Evolutionary conservation across 2,888 invertebrate genomes (phyloP), one percentile per base, ranked within the genome.

Genomic region (Phlogophora meticulosa): DNA sequence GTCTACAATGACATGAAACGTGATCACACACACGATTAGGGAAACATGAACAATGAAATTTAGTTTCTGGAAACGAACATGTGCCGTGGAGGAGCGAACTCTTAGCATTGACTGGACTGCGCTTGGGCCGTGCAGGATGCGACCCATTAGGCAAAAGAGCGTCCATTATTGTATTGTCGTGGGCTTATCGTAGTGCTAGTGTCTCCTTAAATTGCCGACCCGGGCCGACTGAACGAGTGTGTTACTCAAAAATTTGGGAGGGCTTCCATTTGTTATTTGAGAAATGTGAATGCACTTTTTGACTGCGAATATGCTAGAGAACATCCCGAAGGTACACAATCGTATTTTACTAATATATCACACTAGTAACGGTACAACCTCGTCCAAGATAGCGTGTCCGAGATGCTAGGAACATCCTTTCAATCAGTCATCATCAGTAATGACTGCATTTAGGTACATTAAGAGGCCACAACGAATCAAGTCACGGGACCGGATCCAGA

Each of bases 101-200:
- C 91, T 91, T 90, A 91, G 89, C 93, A 91, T 91, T 93, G 94
- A 95, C 94, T 94, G 94, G 92, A 90, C 91, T 90, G 93, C 92
- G 92, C 90, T 88, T 89, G 89, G 86, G 80, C 79, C 87, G 87
- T 79, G 88, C 95, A 95, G 95, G 95, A 95, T 94, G 93, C 88
- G 86, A 76, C 79, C 94, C 91, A 94, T 95, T 95, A 94, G 91
- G 91, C 91, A 88, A 89, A 92, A 91, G 92, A 92, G 91, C 93
- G 91, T 83, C 92, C 93, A 94, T 95, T 94, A 94, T 93, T 92
- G 93, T 93, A 94, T 95, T 95, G 95, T 94, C 93, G 94, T 91
- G 92, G 92, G 93, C 90, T 92, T 93, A 91, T 92, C 90, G 93
- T 92, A 91, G 90, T 90, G 88, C 90, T 89, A 87, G 91, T 90